These are phyloP conservation scores for Chaetodon trifasciatus DNA, from an alignment of 2,797 vertebrate species.

Conservation along the genomic window DNA sequence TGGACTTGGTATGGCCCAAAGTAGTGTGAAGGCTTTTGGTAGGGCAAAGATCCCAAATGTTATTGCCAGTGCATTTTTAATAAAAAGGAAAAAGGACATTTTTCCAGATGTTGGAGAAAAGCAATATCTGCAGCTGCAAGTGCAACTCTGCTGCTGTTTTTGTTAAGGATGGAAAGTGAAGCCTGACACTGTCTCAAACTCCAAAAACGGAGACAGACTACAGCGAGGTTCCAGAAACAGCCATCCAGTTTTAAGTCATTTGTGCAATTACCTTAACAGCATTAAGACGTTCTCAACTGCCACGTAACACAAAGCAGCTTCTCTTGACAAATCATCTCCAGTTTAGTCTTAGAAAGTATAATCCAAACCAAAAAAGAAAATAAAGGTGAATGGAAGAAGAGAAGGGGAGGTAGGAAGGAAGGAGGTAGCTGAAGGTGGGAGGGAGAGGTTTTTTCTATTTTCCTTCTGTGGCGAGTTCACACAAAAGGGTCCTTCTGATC, in stretches of 20 bases:
- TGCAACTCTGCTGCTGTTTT: constrained; percentile 61
- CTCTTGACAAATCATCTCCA: constrained; percentile 48
- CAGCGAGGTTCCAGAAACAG: constrained; percentile 46
- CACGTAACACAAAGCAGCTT: constrained; percentile 47
- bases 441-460: constrained; percentile 64
- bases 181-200: constrained; percentile 57
- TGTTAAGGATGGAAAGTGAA: constrained; percentile 67
- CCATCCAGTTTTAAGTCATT: constrained; percentile 48
- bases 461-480: constrained; percentile 75
- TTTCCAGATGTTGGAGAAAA: constrained; percentile 77
- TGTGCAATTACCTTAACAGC: constrained; percentile 55
- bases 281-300: constrained; percentile 57
- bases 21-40: constrained; percentile 54
- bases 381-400: constrained; percentile 63
- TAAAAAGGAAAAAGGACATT: constrained; percentile 43
- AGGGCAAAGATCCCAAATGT: constrained; percentile 59
- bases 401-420: constrained; percentile 40
- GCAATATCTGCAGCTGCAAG: constrained; percentile 73
- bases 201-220: constrained; percentile 43
- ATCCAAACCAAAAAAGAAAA: constrained; percentile 65
- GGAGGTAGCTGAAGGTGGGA: constrained; percentile 52
- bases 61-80: constrained; percentile 68
- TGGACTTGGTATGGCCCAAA: constrained; percentile 45
- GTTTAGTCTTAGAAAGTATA: constrained; percentile 52
- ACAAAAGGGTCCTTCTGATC: constrained; percentile 84